Conservation (phyloP, 2,797 vertebrate species). For the Psittacula echo region DNA sequence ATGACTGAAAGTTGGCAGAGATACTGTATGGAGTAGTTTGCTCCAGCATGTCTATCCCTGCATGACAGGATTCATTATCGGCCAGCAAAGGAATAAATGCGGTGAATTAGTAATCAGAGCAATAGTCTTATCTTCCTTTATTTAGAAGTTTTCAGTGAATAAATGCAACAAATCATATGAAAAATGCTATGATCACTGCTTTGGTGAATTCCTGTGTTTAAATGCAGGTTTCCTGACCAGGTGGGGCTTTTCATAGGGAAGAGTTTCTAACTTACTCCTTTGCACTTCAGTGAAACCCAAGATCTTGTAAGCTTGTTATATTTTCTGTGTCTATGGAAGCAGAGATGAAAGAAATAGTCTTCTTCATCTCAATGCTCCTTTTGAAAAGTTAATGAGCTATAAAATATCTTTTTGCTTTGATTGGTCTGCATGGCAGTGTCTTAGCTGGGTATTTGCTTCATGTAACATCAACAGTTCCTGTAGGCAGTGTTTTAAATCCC, state of each 20-base stretch:
- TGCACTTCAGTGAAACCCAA: slow-evolving; percentile 5
- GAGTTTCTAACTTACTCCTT: neutral
- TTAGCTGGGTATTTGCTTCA: neutral
- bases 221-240: neutral
- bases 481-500: neutral
- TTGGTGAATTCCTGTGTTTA: neutral
- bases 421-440: neutral
- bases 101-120: neutral
- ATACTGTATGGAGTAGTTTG: neutral
- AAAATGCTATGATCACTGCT: neutral
- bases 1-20: slow-evolving; percentile 13
- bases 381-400: slow-evolving; percentile 53
- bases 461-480: neutral
- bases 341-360: slow-evolving; percentile 41
- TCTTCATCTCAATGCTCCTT: slow-evolving; percentile 7
- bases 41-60: neutral
- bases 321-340: slow-evolving; percentile 6
- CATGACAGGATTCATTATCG: neutral
- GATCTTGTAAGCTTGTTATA: neutral
- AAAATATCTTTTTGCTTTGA: slow-evolving; percentile 24
- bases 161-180: neutral
- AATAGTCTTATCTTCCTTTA: neutral
- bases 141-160: neutral
- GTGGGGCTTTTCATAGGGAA: neutral
- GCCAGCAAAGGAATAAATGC: neutral